A percentile compares a stretch with the other conserved stretches of the same genome.
phyloP scores from a whole-genome alignment of 1,140 invertebrate species.

The Cydia amplana region DNA sequence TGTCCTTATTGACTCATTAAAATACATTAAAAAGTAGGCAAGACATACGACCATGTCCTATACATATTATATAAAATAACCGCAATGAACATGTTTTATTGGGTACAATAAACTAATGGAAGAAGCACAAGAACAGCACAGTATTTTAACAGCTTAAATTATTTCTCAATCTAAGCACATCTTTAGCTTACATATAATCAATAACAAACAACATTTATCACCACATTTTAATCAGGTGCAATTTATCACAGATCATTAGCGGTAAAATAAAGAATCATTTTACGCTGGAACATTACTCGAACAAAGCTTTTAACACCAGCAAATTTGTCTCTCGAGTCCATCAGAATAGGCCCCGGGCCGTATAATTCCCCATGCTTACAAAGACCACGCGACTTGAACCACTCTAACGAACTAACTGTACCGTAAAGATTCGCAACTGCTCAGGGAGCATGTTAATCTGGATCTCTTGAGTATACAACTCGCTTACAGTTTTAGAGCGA shows the following conservation, averaged over 20 bases:
- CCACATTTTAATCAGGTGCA: background rate
- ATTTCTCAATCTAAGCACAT: background rate
- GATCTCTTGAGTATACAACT: background rate
- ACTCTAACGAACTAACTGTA: background rate
- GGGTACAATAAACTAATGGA: too few relatives aligned
- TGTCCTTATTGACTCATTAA: too few relatives aligned
- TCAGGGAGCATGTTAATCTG: background rate
- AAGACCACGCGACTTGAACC: background rate
- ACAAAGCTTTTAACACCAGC: constrained; percentile 17
- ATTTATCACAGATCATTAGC: constrained; percentile 19
- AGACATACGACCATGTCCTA: too few relatives aligned
- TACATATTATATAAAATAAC: too few relatives aligned
- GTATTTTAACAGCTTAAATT: too few relatives aligned
- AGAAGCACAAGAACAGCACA: too few relatives aligned
- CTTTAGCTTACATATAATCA: background rate
- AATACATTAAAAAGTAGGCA: too few relatives aligned
- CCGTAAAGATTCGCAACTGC: background rate
- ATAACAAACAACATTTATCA: background rate
- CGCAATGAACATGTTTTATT: too few relatives aligned
- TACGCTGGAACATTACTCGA: constrained; percentile 14
- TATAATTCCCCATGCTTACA: background rate
- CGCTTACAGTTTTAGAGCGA: background rate
- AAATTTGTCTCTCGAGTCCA: constrained; percentile 28
- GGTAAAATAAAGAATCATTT: constrained; percentile 9
- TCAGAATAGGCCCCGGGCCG: constrained; percentile 11